phyloP scores from a whole-genome alignment of 2,113 vertebrate species.

The Mustela lutreola region DNA sequence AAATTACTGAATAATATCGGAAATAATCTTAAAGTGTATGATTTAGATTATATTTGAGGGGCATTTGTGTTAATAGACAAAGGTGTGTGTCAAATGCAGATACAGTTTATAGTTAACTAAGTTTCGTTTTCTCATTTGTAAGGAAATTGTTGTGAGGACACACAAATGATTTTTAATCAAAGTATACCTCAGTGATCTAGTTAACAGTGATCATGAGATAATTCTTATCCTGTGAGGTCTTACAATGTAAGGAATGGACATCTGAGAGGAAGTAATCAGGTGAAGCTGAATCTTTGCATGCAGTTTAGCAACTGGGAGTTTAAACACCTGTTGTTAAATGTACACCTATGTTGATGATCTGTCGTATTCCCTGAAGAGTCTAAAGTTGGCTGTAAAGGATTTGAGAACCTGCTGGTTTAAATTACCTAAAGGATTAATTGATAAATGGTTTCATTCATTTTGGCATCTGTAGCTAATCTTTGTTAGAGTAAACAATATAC shows the following conservation, averaged over 20 bases:
- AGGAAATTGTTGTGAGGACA: background rate
- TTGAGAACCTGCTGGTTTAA: background rate
- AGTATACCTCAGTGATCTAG: background rate
- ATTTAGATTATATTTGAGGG: conserved; percentile 17
- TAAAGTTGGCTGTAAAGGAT: background rate
- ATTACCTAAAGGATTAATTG: background rate
- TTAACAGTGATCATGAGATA: background rate
- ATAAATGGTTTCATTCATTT: background rate
- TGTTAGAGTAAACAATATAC: background rate
- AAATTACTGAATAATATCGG: background rate
- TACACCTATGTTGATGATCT: background rate
- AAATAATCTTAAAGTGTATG: background rate
- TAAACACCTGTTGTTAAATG: background rate
- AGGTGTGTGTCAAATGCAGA: background rate
- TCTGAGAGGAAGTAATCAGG: background rate
- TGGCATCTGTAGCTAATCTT: background rate
- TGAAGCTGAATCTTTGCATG: background rate
- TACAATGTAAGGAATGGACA: background rate
- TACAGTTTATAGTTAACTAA: background rate
- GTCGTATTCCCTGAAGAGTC: background rate
- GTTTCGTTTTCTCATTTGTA: background rate
- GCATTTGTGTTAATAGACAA: background rate
- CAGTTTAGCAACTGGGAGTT: background rate
- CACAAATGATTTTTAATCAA: conserved; percentile 28
- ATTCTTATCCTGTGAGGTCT: background rate